phyloP scores from a whole-genome alignment of 2,113 vertebrate species.

The Erythrocercus mccallii region DNA sequence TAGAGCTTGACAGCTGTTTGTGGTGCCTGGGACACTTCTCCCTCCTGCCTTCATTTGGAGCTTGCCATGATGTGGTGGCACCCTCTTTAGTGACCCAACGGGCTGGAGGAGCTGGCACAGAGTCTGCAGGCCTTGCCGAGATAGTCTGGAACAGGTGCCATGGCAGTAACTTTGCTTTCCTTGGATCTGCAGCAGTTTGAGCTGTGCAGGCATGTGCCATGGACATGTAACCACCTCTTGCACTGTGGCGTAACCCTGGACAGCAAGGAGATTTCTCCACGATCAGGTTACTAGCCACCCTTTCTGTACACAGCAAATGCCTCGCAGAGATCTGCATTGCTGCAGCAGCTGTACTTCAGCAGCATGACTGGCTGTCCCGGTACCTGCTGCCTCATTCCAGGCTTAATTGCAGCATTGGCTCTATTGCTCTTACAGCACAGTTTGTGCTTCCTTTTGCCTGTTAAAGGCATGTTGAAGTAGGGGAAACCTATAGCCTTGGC shows the following conservation, averaged over 20 bases:
- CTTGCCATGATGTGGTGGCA: neutral
- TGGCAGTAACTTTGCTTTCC: neutral
- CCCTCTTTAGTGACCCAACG: fast-evolving
- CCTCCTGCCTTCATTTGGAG: neutral
- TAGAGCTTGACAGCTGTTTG: neutral
- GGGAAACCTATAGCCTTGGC: neutral
- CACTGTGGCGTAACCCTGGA: fast-evolving
- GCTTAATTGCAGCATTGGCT: neutral
- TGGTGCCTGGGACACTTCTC: neutral
- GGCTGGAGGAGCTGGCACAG: fast-evolving
- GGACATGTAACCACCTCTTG: neutral
- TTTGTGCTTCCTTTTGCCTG: neutral
- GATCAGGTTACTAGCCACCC: neutral
- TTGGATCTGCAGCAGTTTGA: neutral
- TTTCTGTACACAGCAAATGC: neutral
- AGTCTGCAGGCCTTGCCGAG: neutral
- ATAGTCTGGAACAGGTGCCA: neutral
- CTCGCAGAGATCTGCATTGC: neutral
- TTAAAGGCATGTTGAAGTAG: neutral
- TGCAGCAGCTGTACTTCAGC: neutral
- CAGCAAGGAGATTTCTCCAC: neutral
- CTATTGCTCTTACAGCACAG: neutral
- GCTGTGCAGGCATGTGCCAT: fast-evolving
- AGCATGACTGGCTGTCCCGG: neutral
- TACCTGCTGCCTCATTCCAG: neutral